Base-by-base conservation (phyloP, 2,113 vertebrate species). In the Beaufortia kweichowensis region DNA sequence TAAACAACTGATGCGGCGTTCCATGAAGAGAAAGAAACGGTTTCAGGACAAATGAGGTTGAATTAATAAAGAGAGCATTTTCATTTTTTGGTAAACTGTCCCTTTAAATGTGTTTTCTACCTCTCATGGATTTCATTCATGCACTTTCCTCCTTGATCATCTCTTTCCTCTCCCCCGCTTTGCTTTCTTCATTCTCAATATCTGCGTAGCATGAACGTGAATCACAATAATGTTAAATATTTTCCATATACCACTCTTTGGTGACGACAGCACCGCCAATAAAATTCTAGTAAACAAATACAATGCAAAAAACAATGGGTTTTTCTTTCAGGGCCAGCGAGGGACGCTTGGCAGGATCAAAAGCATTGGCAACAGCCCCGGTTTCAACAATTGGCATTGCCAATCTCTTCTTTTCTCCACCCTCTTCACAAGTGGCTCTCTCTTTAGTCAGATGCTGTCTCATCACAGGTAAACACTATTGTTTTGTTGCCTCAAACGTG, bases 391-490 rank as follows among this genome's bases (percentile, higher is more conserved):
- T 24, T 63, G 35, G 31, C 59, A 56, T 11, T 21, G 57, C 66
- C 65, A 65, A 17, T 63, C 3, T 21, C 19, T 11, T 17, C 43
- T 48, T 46, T 69, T 78, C 60, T 65, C 53, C 63, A 17, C 46
- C 60, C 28, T 50, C 7, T 41, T 75, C 4, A 7, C 6, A 21
- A 60, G 3, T 56, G 35, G 8, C 8, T 41, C 11, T 60, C 48
- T 76, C 33, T 59, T 11, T 61, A 73, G 43, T 72, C 31, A 23
- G 33, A 4, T 26, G 29, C 63, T 62, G 67, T 46, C 29, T 72
- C 28, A 35, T 62, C 35, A 75, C 73, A 82, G 84, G 83, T 82
- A 82, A 61, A 76, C 56, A 55, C 39, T 62, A 46, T 78, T 65
- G 59, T 79, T 82, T 80, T 73, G 41, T 55, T 79, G 64, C 46